Evolutionary conservation across 1,140 invertebrate species (phyloP).

Genomic region (Papilio aristodemus): DNA sequence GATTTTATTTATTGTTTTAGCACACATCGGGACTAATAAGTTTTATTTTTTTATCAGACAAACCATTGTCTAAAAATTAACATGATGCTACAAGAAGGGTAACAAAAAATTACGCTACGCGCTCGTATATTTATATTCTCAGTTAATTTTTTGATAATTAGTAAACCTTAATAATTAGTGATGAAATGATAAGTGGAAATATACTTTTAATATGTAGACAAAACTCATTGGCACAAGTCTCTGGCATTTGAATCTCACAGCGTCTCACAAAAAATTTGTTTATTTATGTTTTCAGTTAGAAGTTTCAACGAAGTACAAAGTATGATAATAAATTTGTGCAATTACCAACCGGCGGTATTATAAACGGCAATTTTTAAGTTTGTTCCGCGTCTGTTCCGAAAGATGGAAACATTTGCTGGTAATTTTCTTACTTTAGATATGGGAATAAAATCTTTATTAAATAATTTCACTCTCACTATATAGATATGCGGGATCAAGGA

Average conservation of each 20-base stretch:
- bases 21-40: too few relatives aligned
- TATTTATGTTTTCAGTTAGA: constrained; percentile 69
- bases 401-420: background rate
- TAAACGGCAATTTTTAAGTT: constrained; percentile 70
- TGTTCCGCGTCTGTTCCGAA: constrained; percentile 48
- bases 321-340: constrained; percentile 68
- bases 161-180: background rate
- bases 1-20: too few relatives aligned
- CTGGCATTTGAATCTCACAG: background rate
- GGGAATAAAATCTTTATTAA: too few relatives aligned
- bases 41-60: too few relatives aligned
- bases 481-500: too few relatives aligned
- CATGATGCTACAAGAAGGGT: too few relatives aligned
- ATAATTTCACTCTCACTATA: too few relatives aligned
- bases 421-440: constrained; percentile 3
- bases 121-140: too few relatives aligned
- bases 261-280: constrained; percentile 57
- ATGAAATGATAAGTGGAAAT: background rate
- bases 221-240: background rate
- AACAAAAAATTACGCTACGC: too few relatives aligned
- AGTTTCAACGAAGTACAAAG: constrained; percentile 66
- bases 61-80: too few relatives aligned
- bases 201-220: background rate
- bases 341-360: constrained; percentile 72
- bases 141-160: too few relatives aligned